Evolutionary conservation across 2,113 vertebrate species (phyloP), one percentile per base, ranked within the genome.

Genomic region (Benitochromis conjunctus): DNA sequence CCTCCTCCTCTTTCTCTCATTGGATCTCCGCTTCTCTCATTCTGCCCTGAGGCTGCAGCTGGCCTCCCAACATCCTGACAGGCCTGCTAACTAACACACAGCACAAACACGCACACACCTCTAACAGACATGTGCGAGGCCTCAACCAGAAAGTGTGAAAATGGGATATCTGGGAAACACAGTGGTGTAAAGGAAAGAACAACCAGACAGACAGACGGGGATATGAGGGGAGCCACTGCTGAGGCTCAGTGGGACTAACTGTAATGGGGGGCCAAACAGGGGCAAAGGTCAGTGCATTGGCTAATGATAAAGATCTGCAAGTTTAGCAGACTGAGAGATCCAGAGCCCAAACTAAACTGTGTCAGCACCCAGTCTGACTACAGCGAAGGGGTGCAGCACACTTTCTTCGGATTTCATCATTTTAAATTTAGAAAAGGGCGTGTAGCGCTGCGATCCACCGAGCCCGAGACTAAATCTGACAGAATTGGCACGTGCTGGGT

Each of bases 31-130:
- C 38, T 77, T 78, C 84, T 83, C 83, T 82, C 71, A 84, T 57
- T 88, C 87, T 81, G 80, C 88, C 93, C 85, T 5, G 84, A 90
- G 92, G 92, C 92, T 89, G 90, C 92, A 92, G 90, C 92, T 92
- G 93, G 82, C 88, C 87, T 84, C 88, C 85, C 82, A 86, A 92
- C 90, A 94, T 91, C 93, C 92, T 89, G 84, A 94, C 85, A 69
- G 88, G 83, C 81, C 84, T 66, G 81, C 88, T 82, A 84, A 92
- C 83, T 56, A 54, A n/a, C 87, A 86, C 80, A 29, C 71, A 78
- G 24, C 55, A 83, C 62, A 89, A 41, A 83, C 66, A 74, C 46
- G 24, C 13, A 14, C 36, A 87, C 77, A 7, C 66, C 57, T 10
- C 57, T 64, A 88, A 81, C 81, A 89, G 80, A 81, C 62, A 71